Conservation (phyloP, 2,113 vertebrate species). For the Emydocephalus ijimae region DNA sequence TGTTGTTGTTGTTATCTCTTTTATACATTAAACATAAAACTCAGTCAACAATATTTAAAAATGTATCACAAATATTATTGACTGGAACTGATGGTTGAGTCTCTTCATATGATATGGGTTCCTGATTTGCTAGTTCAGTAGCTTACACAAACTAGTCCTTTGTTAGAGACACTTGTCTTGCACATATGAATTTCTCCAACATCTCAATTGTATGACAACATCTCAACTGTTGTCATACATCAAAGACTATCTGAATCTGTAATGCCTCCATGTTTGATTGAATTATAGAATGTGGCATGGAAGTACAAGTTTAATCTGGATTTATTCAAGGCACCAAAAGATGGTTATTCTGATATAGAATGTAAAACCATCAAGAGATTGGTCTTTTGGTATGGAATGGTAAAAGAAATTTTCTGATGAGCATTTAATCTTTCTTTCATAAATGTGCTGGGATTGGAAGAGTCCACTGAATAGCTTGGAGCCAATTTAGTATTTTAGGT, state of each 20-base stretch:
- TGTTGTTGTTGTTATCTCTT: too few relatives aligned
- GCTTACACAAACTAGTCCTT: not conserved
- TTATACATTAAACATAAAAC: too few relatives aligned
- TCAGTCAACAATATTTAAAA: too few relatives aligned
- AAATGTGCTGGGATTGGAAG: not conserved
- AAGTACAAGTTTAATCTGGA: not conserved
- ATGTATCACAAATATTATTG: too few relatives aligned
- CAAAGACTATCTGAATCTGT: too few relatives aligned
- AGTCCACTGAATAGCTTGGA: not conserved
- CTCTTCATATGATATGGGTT: not conserved
- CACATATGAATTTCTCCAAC: not conserved
- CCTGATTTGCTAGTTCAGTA: not conserved
- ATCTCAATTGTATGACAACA: too few relatives aligned
- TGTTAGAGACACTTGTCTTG: not conserved
- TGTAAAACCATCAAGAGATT: not conserved
- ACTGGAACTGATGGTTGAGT: too few relatives aligned
- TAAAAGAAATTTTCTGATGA: not conserved
- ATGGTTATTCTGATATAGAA: not conserved
- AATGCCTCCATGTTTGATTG: not conserved
- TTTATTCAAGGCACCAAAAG: not conserved
- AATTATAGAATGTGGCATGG: not conserved
- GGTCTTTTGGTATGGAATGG: not conserved
- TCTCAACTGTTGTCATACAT: too few relatives aligned
- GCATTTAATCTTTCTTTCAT: not conserved
- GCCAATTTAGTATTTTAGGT: not conserved